Base-by-base conservation (phyloP, 1,140 invertebrate genomes). In the Zophobas atratus region DNA sequence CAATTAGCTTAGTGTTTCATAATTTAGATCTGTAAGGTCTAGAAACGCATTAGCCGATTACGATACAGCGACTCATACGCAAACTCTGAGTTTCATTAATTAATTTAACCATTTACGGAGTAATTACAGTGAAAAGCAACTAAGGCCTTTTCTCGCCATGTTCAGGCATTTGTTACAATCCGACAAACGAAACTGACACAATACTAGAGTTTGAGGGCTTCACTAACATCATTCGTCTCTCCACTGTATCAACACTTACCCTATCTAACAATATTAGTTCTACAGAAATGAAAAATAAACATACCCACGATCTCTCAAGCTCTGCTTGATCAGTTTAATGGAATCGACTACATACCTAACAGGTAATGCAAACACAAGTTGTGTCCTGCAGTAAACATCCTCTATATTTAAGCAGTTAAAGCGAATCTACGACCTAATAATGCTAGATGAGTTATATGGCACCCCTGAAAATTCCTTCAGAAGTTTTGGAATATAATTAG, bases 271-370 rank as follows among this genome's bases (percentile, higher is more conserved):
- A 73, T 73, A 73, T 73, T 73, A 73, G 71, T 73, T 55, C 35
- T 41, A 55, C 43, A 53, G 71, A 73, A 73, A 73, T 73, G 48
- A 73, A 73, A 73, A 55, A 73, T 56, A 73, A 73, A 73, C 71
- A 73, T 39, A 55, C 49, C 48, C 57, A 8, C 57, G 35, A 63
- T 63, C 38, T 63, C 57, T 41, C 60, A 34, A 67, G 60, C 60
- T 43, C 38, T 63, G 57, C 57, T 63, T 63, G 57, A 63, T 63
- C 57, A 63, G 57, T 63, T 63, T 63, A 63, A 63, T 63, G 36
- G 57, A 63, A 63, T 32, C 36, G 57, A 63, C 8, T 33, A 20
- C 20, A 20, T 20, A 67, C 55, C 55, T 57, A 41, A 43, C 60
- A 67, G 60, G 60, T 67, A 67, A 67, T 38, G 39, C 39, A 67